Evolutionary conservation across 2,113 vertebrate species (phyloP).

Genomic region (Microcebus tavaratra): DNA sequence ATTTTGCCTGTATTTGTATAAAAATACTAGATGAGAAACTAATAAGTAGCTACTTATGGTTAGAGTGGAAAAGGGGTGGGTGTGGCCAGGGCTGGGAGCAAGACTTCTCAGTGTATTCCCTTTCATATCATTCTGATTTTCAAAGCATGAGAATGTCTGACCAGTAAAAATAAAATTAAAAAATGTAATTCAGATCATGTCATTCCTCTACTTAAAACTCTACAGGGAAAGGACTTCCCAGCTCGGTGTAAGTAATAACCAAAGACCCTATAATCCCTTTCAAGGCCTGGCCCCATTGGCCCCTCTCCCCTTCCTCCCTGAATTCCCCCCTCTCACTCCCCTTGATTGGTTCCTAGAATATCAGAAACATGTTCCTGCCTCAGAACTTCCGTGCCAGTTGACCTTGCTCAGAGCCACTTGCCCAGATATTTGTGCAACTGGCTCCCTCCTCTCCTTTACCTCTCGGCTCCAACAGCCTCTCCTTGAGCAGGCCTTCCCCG

Average conservation of each 20-base stretch:
- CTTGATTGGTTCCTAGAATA: background rate
- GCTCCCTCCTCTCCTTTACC: background rate
- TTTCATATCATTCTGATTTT: background rate
- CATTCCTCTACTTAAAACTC: background rate
- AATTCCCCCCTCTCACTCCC: background rate
- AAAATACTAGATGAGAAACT: too few species aligned
- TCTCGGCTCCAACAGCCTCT: background rate
- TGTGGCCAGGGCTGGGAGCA: too few species aligned
- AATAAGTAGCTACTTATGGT: too few species aligned
- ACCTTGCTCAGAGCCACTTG: background rate
- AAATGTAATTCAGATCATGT: background rate
- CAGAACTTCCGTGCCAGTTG: background rate
- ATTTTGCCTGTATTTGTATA: too few species aligned
- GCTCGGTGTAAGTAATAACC: background rate
- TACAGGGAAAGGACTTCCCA: background rate
- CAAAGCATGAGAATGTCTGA: background rate
- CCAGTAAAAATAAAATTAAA: background rate
- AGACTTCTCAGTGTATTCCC: background rate
- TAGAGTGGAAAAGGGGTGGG: too few species aligned
- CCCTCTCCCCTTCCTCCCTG: too few species aligned
- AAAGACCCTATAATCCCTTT: background rate
- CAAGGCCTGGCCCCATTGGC: background rate
- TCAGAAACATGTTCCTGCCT: background rate
- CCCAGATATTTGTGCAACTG: background rate
- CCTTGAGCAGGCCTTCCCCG: background rate